A percentile compares a stretch with the other conserved stretches of the same genome.
These are phyloP conservation scores for Hestina assimilis DNA, from an alignment of 1,140 invertebrate genomes.

Conservation along the genomic window DNA sequence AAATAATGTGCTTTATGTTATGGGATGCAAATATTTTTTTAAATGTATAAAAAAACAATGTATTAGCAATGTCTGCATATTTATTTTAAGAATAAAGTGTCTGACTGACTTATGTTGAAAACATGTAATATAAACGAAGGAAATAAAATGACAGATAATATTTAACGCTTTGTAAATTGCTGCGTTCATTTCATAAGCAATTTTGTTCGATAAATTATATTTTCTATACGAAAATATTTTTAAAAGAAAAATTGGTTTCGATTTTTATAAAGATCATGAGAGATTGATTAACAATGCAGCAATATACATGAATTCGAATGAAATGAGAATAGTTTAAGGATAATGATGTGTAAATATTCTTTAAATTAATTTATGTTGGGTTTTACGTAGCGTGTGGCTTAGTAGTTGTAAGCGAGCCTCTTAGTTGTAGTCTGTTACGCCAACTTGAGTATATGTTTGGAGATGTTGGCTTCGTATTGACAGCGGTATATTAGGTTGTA, in stretches of 20 bases:
- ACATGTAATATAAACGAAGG: conserved; percentile 5
- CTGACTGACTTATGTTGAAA: background rate
- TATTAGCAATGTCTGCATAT: conserved; percentile 37
- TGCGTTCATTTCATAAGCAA: conserved; percentile 20
- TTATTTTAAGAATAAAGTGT: conserved; percentile 17
- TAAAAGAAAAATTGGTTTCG: background rate
- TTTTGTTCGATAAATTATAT: too few relatives aligned
- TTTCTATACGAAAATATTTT: background rate
- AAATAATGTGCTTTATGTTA: background rate
- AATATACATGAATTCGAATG: background rate
- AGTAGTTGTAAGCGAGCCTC: conserved; percentile 14
- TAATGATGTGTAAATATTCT: conserved; percentile 55
- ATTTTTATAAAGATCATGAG: background rate
- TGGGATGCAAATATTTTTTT: conserved; percentile 22
- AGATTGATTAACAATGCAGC: background rate
- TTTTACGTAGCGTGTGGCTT: conserved; percentile 47
- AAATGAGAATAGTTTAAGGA: conserved; percentile 3
- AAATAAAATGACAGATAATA: conserved; percentile 17
- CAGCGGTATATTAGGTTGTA: background rate
- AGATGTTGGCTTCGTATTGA: background rate
- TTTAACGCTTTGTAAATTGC: conserved; percentile 54
- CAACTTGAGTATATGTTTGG: background rate
- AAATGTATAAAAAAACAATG: conserved; percentile 1
- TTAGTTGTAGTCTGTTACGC: conserved; percentile 1
- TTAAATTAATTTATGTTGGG: conserved; percentile 60